These are phyloP conservation scores for Drosophila kohkoa DNA, from an alignment of 1,140 invertebrate genomes.

Conservation along the genomic window DNA sequence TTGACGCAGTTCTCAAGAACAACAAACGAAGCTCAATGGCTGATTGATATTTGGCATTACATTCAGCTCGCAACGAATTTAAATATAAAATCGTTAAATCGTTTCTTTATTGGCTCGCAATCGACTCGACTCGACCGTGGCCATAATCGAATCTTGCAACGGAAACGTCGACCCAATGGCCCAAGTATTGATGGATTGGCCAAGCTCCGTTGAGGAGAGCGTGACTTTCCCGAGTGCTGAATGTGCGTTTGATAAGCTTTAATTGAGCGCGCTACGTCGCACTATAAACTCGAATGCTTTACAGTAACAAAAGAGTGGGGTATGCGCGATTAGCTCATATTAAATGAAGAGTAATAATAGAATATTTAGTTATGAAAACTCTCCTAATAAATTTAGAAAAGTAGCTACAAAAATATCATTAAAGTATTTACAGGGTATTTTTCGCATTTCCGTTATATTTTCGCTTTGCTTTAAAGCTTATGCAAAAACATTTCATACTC, in stretches of 20 bases:
- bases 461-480: too few species aligned
- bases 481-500: too few species aligned
- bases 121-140: slow-evolving; percentile 8
- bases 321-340: background rate
- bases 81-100: slow-evolving; percentile 34
- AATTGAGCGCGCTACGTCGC: slow-evolving; percentile 19
- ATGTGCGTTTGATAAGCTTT: slow-evolving; percentile 31
- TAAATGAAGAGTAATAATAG: too few species aligned
- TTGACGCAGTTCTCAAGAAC: slow-evolving; percentile 41
- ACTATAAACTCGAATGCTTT: background rate
- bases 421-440: slow-evolving; percentile 11
- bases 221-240: slow-evolving; percentile 42
- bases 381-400: too few species aligned
- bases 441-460: background rate
- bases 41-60: slow-evolving; percentile 38
- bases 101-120: slow-evolving; percentile 42
- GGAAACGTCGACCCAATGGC: slow-evolving; percentile 43
- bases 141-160: slow-evolving; percentile 43
- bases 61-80: slow-evolving; percentile 24
- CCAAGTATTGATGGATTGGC: slow-evolving; percentile 41
- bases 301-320: background rate
- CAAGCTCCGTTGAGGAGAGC: slow-evolving; percentile 13
- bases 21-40: slow-evolving; percentile 10
- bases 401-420: too few species aligned
- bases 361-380: too few species aligned